phyloP scores from a whole-genome alignment of 2,113 vertebrate genomes.

The Ardeotis arabs region DNA sequence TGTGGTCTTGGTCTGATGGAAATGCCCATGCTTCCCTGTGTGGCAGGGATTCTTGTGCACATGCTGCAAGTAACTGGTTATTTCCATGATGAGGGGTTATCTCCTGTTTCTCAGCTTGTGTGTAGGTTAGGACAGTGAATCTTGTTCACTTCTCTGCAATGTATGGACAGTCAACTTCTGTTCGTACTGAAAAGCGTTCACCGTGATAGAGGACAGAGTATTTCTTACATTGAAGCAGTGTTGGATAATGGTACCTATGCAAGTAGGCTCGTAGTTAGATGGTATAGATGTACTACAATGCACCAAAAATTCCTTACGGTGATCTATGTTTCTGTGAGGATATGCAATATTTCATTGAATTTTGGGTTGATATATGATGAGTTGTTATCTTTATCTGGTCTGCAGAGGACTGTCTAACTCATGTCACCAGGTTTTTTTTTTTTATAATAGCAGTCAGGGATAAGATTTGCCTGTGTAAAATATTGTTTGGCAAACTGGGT shows the following conservation, averaged over 20 bases:
- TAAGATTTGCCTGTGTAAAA: background rate
- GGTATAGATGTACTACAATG: background rate
- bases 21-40: accelerated
- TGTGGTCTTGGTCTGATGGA: background rate
- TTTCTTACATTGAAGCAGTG: background rate
- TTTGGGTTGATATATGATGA: background rate
- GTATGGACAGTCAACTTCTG: background rate
- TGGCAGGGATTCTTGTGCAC: background rate
- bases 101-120: accelerated
- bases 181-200: accelerated
- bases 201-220: background rate
- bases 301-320: background rate
- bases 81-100: background rate
- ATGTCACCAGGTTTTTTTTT: background rate
- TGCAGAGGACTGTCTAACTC: background rate
- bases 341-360: background rate
- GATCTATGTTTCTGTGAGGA: background rate
- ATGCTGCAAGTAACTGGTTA: background rate
- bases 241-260: background rate
- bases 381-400: background rate
- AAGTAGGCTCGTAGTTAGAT: background rate
- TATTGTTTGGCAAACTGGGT: background rate
- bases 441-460: background rate
- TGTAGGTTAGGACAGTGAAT: background rate
- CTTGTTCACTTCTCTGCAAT: background rate